A percentile compares a stretch with the other conserved stretches of the same genome.
phyloP scores from a whole-genome alignment of 2,888 invertebrate species.

The Meteorus colon region DNA sequence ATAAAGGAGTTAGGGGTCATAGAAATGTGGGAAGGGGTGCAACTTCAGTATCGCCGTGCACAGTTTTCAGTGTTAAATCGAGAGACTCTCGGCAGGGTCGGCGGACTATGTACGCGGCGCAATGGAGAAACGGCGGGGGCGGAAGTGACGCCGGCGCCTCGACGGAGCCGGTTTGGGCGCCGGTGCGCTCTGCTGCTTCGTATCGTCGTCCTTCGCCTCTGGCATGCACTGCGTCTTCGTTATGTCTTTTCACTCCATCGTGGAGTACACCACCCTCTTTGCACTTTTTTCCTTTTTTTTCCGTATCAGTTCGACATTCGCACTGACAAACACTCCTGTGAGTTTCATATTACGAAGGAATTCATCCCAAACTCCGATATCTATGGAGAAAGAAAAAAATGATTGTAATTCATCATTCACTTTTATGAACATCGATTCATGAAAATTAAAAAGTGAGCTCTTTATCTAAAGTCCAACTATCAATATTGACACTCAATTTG shows the following conservation, averaged over 20 bases:
- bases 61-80: conserved; percentile 49
- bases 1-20: conserved; percentile 12
- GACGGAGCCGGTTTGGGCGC: conserved; percentile 72
- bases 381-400: neutral
- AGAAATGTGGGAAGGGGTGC: conserved; percentile 39
- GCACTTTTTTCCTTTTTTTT: conserved; percentile 49
- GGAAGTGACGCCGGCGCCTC: conserved; percentile 73
- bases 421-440: too few relatives aligned
- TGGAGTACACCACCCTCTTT: conserved; percentile 33
- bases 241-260: conserved; percentile 68
- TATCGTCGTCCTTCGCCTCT: conserved; percentile 62
- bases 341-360: neutral
- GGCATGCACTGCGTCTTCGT: conserved; percentile 69
- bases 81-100: conserved; percentile 47
- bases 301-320: conserved; percentile 21
- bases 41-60: conserved; percentile 48
- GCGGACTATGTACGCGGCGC: conserved; percentile 39
- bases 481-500: too few relatives aligned
- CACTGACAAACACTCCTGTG: conserved; percentile 1
- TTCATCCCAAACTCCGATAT: neutral
- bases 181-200: conserved; percentile 71
- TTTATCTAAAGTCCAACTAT: too few relatives aligned
- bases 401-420: too few relatives aligned
- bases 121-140: conserved; percentile 55
- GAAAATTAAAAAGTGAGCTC: too few relatives aligned